phyloP scores from a whole-genome alignment of 2,888 invertebrate species.

The Pammene aurita region DNA sequence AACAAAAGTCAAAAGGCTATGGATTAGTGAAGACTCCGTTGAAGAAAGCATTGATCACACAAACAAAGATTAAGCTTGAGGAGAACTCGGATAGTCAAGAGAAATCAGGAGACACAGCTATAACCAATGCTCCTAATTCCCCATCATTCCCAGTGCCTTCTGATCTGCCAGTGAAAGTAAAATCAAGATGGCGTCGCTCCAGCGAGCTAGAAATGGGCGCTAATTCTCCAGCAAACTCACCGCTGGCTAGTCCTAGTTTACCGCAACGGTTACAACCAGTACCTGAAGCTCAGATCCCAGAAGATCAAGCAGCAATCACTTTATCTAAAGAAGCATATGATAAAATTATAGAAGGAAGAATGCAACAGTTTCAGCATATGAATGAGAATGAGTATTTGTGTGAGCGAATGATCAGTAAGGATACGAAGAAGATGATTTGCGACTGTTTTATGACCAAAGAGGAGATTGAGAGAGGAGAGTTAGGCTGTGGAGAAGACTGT shows the following conservation, averaged over 20 bases:
- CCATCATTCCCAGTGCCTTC: slow-evolving; percentile 75
- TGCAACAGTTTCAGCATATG: slow-evolving; percentile 91
- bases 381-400: slow-evolving; percentile 93
- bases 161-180: slow-evolving; percentile 89
- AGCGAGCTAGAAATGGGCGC: slow-evolving; percentile 88
- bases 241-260: slow-evolving; percentile 70
- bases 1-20: slow-evolving; percentile 86
- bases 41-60: slow-evolving; percentile 76
- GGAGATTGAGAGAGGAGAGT: slow-evolving; percentile 91
- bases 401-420: slow-evolving; percentile 93
- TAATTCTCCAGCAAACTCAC: slow-evolving; percentile 70
- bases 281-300: slow-evolving; percentile 56
- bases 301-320: slow-evolving; percentile 52
- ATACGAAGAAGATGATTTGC: slow-evolving; percentile 96
- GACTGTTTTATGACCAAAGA: slow-evolving; percentile 96
- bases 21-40: slow-evolving; percentile 84
- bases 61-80: slow-evolving; percentile 81
- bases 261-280: slow-evolving; percentile 60
- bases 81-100: slow-evolving; percentile 84
- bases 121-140: slow-evolving; percentile 64
- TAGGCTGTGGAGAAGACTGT: slow-evolving; percentile 97
- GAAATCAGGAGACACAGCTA: slow-evolving; percentile 58
- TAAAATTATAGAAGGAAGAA: slow-evolving; percentile 79
- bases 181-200: slow-evolving; percentile 90
- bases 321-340: slow-evolving; percentile 74